Conservation (phyloP, 2,113 vertebrate genomes). For the Sapayoa aenigma region DNA sequence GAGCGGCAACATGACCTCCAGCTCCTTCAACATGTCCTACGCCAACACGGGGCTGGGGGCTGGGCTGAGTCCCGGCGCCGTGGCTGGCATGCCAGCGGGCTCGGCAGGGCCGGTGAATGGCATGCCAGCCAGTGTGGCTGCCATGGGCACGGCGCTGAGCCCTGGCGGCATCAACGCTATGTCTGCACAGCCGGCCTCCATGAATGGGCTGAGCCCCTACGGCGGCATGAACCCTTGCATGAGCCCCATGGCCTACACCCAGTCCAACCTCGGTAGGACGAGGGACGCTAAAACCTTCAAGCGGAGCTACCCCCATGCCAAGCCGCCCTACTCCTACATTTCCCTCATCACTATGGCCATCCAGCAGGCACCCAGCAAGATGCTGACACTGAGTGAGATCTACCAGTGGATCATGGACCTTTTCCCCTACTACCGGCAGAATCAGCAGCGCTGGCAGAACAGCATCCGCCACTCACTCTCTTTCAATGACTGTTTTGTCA, state of each 20-base stretch:
- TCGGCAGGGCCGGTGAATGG: slow-evolving; percentile 82
- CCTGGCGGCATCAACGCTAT: slow-evolving; percentile 84
- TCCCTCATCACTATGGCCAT: slow-evolving; percentile 99
- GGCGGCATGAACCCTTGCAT: slow-evolving; percentile 88
- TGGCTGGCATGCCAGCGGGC: slow-evolving; percentile 77
- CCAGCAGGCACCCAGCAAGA: slow-evolving; percentile 95
- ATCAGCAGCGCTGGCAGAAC: slow-evolving; percentile 99
- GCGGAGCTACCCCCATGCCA: slow-evolving; percentile 95
- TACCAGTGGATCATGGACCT: slow-evolving; percentile 99
- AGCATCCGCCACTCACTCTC: slow-evolving; percentile 97
- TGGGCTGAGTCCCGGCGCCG: slow-evolving; percentile 82
- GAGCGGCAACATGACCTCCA: slow-evolving; percentile 86
- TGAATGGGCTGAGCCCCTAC: slow-evolving; percentile 88
- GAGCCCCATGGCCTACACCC: slow-evolving; percentile 89
- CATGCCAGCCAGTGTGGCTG: slow-evolving; percentile 78
- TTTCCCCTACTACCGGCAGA: slow-evolving; percentile 95
- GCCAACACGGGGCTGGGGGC: slow-evolving; percentile 85
- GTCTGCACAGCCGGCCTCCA: slow-evolving; percentile 84
- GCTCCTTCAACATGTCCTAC: slow-evolving; percentile 98
- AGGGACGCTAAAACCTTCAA: slow-evolving; percentile 90
- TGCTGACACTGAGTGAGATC: slow-evolving; percentile 97
- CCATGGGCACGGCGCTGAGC: slow-evolving; percentile 89
- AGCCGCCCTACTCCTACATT: slow-evolving; percentile 97
- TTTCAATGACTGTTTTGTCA: slow-evolving; percentile 98
- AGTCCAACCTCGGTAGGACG: slow-evolving; percentile 81